phyloP scores from a whole-genome alignment of 2,113 vertebrate species.

The Stomatorhinus ivindoensis region DNA sequence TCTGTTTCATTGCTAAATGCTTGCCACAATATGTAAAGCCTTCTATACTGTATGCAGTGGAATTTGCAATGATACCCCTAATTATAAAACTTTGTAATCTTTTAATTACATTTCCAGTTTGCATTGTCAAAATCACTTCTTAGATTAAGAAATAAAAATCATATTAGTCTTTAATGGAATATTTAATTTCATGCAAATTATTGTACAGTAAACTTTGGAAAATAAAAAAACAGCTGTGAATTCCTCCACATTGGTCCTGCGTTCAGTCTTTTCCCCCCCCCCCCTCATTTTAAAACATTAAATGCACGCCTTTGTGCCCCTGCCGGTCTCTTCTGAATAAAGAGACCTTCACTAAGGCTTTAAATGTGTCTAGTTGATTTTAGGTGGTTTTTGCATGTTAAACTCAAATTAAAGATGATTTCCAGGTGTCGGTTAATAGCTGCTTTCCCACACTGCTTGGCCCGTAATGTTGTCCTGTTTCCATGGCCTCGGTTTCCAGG shows the following conservation, averaged over 20 bases:
- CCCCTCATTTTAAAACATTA: neutral
- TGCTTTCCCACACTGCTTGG: neutral
- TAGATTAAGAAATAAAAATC: neutral
- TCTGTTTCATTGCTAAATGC: neutral
- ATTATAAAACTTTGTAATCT: neutral
- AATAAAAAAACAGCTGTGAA: neutral
- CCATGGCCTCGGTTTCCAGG: neutral
- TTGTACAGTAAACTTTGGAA: neutral
- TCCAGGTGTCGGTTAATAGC: neutral
- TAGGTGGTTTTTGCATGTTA: neutral
- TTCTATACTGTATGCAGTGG: neutral
- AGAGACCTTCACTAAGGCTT: neutral
- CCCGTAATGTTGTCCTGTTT: neutral
- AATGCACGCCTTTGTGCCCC: neutral
- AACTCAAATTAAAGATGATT: neutral
- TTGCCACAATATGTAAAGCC: neutral
- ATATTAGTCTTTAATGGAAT: neutral
- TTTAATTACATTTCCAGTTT: neutral
- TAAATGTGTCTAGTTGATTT: neutral
- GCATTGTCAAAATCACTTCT: neutral
- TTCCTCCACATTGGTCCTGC: slow-evolving; percentile 2
- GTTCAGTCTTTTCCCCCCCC: neutral
- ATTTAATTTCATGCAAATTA: neutral
- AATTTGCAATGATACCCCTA: neutral
- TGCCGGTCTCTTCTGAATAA: neutral